A percentile compares a stretch with the other conserved stretches of the same genome.
Evolutionary conservation across 2,113 vertebrate species (phyloP).

Genomic region (Ciconia maguari): DNA sequence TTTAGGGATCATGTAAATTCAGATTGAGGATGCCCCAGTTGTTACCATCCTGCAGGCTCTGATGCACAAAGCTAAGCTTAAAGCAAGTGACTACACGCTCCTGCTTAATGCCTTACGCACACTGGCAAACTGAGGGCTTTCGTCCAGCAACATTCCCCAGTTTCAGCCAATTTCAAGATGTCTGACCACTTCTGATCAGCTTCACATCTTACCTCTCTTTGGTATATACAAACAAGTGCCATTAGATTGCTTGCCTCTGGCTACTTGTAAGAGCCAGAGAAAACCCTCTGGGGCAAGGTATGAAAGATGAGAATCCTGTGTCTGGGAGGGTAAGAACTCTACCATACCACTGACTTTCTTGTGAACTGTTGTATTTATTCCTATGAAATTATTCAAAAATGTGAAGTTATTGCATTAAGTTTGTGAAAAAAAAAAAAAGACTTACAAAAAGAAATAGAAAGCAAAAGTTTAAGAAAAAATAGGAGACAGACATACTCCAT

Average conservation of each 20-base stretch:
- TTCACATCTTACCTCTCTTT: slow-evolving; percentile 63
- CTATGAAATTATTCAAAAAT: neutral
- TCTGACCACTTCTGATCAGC: slow-evolving; percentile 1
- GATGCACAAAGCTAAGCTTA: neutral
- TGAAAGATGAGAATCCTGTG: neutral
- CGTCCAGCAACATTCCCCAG: neutral
- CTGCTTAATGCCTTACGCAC: neutral
- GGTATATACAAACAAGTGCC: slow-evolving; percentile 64
- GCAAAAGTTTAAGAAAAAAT: neutral
- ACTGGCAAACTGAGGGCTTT: neutral
- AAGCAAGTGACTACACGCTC: neutral
- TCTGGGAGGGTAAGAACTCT: neutral
- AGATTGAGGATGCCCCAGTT: neutral
- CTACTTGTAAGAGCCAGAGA: neutral
- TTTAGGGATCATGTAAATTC: slow-evolving; percentile 9
- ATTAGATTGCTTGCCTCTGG: neutral
- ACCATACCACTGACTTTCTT: neutral
- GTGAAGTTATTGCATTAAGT: slow-evolving; percentile 39
- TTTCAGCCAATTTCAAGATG: neutral
- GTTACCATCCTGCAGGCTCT: neutral
- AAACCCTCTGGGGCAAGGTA: slow-evolving; percentile 15
- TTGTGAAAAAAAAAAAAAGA: neutral
- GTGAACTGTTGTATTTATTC: neutral
- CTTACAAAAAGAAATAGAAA: neutral
- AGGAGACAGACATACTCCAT: neutral